Evolutionary conservation across 2,113 vertebrate genomes (phyloP).

Genomic region (Pandion haliaetus): DNA sequence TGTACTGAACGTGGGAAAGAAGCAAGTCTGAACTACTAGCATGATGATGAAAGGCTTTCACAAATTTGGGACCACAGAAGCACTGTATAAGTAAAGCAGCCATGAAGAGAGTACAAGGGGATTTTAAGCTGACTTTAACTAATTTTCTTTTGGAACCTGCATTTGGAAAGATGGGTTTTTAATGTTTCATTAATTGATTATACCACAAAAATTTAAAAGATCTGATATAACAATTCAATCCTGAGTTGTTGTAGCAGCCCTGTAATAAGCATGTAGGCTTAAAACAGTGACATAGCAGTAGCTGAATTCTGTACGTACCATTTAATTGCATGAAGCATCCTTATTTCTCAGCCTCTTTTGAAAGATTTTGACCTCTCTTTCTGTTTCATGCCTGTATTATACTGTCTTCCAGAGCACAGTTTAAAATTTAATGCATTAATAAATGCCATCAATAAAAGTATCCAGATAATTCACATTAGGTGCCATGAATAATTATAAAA

Average conservation of each 20-base stretch:
- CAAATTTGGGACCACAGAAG: neutral
- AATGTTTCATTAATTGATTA: neutral
- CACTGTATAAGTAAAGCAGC: neutral
- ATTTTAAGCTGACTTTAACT: neutral
- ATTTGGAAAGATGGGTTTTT: neutral
- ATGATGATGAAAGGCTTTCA: neutral
- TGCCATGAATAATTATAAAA: constrained; percentile 67
- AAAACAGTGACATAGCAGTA: neutral
- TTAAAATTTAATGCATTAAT: constrained; percentile 70
- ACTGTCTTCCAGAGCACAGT: constrained; percentile 8
- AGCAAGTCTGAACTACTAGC: neutral
- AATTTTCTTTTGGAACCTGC: neutral
- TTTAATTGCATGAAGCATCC: neutral
- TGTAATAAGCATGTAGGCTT: neutral
- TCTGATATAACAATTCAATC: neutral
- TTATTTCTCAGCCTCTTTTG: neutral
- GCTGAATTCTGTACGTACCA: neutral
- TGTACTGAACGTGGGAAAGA: neutral
- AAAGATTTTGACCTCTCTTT: neutral
- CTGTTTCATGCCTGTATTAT: constrained; percentile 9
- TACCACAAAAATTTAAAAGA: neutral
- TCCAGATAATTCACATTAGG: constrained; percentile 38
- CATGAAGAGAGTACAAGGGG: neutral
- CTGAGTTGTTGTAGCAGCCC: neutral
- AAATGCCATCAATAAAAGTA: constrained; percentile 64